phyloP scores from a whole-genome alignment of 2,888 invertebrate genomes.

The Leptopilina syphax region DNA sequence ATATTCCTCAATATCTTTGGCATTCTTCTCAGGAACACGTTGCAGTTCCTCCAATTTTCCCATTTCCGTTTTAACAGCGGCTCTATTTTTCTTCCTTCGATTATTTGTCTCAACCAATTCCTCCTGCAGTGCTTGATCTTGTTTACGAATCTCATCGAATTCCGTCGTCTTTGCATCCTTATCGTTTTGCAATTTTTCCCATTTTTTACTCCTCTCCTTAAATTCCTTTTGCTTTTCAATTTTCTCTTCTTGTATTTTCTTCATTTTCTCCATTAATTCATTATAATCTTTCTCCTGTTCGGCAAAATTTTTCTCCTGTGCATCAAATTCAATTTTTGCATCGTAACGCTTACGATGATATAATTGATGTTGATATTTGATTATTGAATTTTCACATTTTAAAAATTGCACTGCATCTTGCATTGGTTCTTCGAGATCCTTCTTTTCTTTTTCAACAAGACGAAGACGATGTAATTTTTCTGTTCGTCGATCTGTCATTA shows the following conservation, averaged over 20 bases:
- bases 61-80: constrained; percentile 81
- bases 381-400: constrained; percentile 87
- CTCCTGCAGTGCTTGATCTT: constrained; percentile 79
- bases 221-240: constrained; percentile 79
- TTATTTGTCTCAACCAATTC: constrained; percentile 84
- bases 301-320: constrained; percentile 60
- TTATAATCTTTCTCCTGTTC: constrained; percentile 66
- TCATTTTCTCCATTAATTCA: constrained; percentile 77
- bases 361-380: constrained; percentile 74
- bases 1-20: constrained; percentile 83
- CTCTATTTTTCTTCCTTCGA: constrained; percentile 86
- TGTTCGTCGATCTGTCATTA: constrained; percentile 84
- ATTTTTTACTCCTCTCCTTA: constrained; percentile 75
- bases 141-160: constrained; percentile 77
- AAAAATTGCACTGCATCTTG: constrained; percentile 88
- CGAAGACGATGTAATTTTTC: constrained; percentile 92
- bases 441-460: constrained; percentile 88
- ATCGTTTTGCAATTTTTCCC: constrained; percentile 81
- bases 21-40: constrained; percentile 86
- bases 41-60: constrained; percentile 83
- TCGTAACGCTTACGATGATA: constrained; percentile 68
- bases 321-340: constrained; percentile 56
- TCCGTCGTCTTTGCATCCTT: constrained; percentile 78
- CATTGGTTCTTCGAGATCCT: constrained; percentile 87
- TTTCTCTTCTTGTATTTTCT: constrained; percentile 78